Conservation (phyloP, 1,140 invertebrate species). For the Delia radicum region DNA sequence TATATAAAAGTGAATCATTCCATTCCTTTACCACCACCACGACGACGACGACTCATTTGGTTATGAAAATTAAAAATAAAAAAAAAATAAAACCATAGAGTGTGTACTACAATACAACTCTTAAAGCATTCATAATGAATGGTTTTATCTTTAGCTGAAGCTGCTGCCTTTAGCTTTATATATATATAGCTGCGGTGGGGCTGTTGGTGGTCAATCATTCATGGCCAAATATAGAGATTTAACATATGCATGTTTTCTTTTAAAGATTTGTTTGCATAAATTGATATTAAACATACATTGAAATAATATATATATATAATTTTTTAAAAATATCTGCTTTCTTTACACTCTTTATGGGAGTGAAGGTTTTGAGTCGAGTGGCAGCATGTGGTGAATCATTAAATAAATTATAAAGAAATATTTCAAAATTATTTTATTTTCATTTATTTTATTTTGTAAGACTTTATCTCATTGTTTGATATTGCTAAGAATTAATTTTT, state of each 20-base stretch:
- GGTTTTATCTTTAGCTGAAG: no score
- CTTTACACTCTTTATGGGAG: background rate
- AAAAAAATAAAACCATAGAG: background rate
- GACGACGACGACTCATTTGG: background rate
- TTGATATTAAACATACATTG: background rate
- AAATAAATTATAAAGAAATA: background rate
- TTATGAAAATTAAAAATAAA: background rate
- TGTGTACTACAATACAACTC: no score
- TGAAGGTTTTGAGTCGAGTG: background rate
- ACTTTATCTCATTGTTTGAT: background rate
- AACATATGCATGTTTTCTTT: constrained; percentile 1
- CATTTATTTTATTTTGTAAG: background rate
- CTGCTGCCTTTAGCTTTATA: no score
- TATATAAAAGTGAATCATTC: background rate
- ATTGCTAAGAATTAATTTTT: background rate
- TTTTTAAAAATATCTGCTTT: background rate
- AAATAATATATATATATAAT: no score
- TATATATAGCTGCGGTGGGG: background rate
- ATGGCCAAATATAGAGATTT: background rate
- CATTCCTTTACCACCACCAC: background rate
- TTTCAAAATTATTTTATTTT: background rate
- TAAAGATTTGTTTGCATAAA: background rate
- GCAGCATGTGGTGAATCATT: background rate
- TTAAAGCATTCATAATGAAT: no score
- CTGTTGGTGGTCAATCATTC: constrained; percentile 2